A percentile compares a stretch with the other conserved stretches of the same genome.
Evolutionary conservation across 2,797 vertebrate species (phyloP).

Genomic region (Lemur catta): DNA sequence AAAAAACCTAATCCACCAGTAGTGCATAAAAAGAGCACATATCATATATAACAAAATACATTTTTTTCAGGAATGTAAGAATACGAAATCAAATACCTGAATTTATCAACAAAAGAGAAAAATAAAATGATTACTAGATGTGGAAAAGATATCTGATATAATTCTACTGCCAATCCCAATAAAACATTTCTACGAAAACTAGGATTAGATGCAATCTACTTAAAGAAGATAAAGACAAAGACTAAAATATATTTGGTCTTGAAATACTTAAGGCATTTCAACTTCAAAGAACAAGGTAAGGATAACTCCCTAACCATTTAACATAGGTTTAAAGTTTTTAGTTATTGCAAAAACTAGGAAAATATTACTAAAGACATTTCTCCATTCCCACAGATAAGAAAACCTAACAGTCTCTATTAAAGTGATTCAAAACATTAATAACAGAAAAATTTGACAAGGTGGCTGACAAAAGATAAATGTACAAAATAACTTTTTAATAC

Average conservation of each 20-base stretch:
- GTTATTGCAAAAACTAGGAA: neutral
- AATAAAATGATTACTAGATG: neutral
- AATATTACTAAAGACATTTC: neutral
- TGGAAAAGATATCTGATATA: neutral
- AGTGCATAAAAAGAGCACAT: neutral
- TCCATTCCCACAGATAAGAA: neutral
- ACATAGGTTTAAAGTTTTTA: neutral
- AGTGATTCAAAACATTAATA: neutral
- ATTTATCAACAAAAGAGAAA: neutral
- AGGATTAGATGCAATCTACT: neutral
- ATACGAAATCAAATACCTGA: slow-evolving; percentile 2
- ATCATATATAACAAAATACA: neutral
- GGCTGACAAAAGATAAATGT: neutral
- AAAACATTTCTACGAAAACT: neutral
- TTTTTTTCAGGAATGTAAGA: neutral
- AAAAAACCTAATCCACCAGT: neutral
- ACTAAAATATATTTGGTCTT: neutral
- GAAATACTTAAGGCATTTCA: slow-evolving; percentile 25
- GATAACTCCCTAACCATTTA: neutral
- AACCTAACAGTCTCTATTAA: neutral
- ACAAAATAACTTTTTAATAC: slow-evolving; percentile 14
- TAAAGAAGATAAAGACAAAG: neutral
- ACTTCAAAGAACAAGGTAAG: neutral
- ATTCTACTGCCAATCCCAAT: neutral
- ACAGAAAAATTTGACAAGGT: neutral